Conservation (phyloP, 2,888 invertebrate species). For the Mythimna vitellina region DNA sequence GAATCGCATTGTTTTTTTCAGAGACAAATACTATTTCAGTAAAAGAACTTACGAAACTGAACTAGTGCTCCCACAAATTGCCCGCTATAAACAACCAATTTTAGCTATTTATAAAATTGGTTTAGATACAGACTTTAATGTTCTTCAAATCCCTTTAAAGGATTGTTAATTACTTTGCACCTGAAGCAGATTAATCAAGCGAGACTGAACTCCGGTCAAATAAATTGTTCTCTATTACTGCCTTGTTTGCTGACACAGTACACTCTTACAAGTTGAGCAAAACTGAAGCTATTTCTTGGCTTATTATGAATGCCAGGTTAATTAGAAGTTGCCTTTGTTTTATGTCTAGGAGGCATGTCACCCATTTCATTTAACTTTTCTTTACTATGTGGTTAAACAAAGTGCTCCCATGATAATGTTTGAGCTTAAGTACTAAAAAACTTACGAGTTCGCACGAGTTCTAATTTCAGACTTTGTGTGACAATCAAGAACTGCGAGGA, state of each 20-base stretch:
- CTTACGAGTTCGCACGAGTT: background rate
- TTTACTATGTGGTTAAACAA: background rate
- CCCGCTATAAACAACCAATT: too few species aligned
- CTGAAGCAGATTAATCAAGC: conserved; percentile 14
- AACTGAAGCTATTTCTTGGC: too few species aligned
- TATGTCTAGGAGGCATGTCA: background rate
- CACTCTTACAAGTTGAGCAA: too few species aligned
- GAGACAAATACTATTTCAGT: too few species aligned
- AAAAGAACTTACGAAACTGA: too few species aligned
- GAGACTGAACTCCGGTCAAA: background rate
- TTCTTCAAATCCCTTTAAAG: background rate
- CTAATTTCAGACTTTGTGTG: background rate
- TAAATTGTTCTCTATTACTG: conserved; percentile 1
- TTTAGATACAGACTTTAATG: too few species aligned
- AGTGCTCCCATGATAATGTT: background rate
- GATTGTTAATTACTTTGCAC: conserved; percentile 15
- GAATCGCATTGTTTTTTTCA: too few species aligned
- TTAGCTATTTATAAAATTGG: too few species aligned
- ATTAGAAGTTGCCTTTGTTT: background rate
- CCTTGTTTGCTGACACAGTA: too few species aligned
- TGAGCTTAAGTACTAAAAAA: background rate
- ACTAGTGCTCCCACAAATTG: too few species aligned
- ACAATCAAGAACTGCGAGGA: background rate
- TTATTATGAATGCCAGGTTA: too few species aligned
- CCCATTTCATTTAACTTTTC: background rate